These are phyloP conservation scores for Musca domestica DNA, from an alignment of 1,140 invertebrate species.

Conservation along the genomic window DNA sequence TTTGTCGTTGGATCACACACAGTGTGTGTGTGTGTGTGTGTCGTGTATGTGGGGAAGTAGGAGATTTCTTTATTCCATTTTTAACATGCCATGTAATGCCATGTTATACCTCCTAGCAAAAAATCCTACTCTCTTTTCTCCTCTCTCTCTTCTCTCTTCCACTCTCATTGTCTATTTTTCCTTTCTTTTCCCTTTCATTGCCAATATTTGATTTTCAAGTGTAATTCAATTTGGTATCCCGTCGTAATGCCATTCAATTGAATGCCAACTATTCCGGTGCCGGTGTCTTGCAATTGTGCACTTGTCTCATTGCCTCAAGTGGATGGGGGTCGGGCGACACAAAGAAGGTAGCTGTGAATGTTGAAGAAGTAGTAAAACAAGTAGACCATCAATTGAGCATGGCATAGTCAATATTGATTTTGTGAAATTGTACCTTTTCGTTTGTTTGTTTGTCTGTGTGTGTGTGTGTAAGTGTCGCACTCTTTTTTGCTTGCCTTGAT, in stretches of 20 bases:
- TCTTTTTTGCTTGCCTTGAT: too few species aligned
- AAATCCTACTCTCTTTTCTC: not conserved
- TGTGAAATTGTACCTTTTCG: not conserved
- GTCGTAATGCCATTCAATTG: constrained; percentile 5
- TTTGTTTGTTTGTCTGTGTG: not conserved
- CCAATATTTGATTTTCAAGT: constrained; percentile 21
- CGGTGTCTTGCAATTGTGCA: not conserved
- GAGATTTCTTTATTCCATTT: not conserved
- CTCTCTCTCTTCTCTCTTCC: not conserved
- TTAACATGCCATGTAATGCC: not conserved
- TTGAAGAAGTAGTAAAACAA: too few species aligned
- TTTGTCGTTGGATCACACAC: too few species aligned
- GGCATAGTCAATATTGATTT: not conserved
- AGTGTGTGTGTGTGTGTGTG: too few species aligned
- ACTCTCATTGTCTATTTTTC: not conserved
- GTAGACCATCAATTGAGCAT: too few species aligned
- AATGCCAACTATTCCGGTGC: not conserved
- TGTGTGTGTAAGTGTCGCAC: not conserved
- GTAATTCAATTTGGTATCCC: constrained; percentile 17
- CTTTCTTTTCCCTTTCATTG: not conserved
- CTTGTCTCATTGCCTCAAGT: not conserved
- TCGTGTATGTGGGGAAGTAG: too few species aligned
- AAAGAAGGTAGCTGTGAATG: not conserved
- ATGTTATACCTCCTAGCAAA: not conserved
- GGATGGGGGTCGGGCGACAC: not conserved